phyloP scores from a whole-genome alignment of 2,113 vertebrate genomes.

The Erythrocercus mccallii region DNA sequence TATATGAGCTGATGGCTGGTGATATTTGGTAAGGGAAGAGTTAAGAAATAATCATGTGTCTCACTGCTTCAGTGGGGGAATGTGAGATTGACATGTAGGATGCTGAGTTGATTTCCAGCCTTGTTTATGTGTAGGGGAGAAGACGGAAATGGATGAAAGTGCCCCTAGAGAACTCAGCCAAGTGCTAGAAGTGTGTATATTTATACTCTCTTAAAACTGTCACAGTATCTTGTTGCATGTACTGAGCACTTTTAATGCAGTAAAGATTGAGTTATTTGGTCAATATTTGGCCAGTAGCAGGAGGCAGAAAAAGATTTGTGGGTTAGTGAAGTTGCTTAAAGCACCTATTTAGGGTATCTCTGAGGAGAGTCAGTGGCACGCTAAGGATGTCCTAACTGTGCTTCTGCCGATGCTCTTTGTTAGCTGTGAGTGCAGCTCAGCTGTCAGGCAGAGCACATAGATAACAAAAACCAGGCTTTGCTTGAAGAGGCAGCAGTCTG shows the following conservation, averaged over 20 bases:
- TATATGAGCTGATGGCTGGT: not conserved
- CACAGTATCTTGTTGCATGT: not conserved
- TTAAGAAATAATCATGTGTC: not conserved
- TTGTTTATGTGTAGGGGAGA: not conserved
- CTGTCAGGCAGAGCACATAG: not conserved
- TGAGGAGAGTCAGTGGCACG: not conserved
- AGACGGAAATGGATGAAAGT: not conserved
- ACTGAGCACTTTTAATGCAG: not conserved
- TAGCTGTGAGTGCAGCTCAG: not conserved
- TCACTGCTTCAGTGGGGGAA: not conserved
- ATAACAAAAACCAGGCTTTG: not conserved
- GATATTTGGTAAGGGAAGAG: not conserved
- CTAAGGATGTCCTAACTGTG: not conserved
- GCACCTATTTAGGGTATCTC: not conserved
- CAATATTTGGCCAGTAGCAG: not conserved
- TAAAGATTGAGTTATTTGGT: not conserved
- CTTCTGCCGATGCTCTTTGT: not conserved
- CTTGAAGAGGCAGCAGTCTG: not conserved
- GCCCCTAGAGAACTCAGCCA: not conserved
- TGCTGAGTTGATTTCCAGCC: not conserved
- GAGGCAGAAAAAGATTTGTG: not conserved
- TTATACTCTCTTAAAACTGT: not conserved
- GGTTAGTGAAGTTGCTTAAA: not conserved
- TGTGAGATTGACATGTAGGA: not conserved
- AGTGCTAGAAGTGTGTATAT: not conserved